Conservation (phyloP, 2,888 invertebrate species). For the Protodeltote pygarga region DNA sequence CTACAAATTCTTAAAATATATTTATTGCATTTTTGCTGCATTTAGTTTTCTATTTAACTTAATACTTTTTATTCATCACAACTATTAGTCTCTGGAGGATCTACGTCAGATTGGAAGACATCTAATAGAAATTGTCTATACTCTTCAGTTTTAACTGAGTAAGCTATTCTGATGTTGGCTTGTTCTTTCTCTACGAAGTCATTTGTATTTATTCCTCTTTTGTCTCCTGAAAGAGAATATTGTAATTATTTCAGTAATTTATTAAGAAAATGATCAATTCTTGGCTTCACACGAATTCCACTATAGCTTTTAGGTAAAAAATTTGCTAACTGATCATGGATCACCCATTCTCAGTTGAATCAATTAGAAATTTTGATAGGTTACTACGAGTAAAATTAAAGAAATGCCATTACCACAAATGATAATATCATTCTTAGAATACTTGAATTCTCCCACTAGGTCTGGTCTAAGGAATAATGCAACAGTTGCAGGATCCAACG, state of each 20-base stretch:
- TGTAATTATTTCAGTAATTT: too few species aligned
- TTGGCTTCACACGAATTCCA: too few species aligned
- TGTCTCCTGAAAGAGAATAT: slow-evolving; percentile 65
- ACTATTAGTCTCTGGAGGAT: slow-evolving; percentile 1
- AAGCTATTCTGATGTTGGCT: slow-evolving; percentile 67
- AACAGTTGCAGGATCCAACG: slow-evolving; percentile 70
- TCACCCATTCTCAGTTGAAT: too few species aligned
- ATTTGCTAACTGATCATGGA: too few species aligned
- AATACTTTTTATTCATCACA: slow-evolving; percentile 1
- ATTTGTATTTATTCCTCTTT: slow-evolving; percentile 67
- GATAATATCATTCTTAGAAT: slow-evolving; percentile 69
- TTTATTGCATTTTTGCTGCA: too few species aligned
- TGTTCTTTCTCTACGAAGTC: slow-evolving; percentile 61
- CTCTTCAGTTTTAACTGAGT: slow-evolving; percentile 63
- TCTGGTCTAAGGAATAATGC: slow-evolving; percentile 65
- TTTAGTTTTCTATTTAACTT: too few species aligned
- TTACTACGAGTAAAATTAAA: too few species aligned
- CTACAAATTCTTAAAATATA: too few species aligned
- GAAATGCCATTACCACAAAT: slow-evolving; percentile 75
- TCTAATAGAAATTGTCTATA: slow-evolving; percentile 66
- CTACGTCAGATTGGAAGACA: slow-evolving; percentile 53
- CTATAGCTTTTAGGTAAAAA: too few species aligned
- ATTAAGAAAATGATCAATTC: too few species aligned
- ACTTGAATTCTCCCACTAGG: slow-evolving; percentile 69
- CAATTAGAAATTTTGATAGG: too few species aligned